These are phyloP conservation scores for Aphelinus atriplicis DNA, from an alignment of 1,140 invertebrate genomes.

Conservation along the genomic window DNA sequence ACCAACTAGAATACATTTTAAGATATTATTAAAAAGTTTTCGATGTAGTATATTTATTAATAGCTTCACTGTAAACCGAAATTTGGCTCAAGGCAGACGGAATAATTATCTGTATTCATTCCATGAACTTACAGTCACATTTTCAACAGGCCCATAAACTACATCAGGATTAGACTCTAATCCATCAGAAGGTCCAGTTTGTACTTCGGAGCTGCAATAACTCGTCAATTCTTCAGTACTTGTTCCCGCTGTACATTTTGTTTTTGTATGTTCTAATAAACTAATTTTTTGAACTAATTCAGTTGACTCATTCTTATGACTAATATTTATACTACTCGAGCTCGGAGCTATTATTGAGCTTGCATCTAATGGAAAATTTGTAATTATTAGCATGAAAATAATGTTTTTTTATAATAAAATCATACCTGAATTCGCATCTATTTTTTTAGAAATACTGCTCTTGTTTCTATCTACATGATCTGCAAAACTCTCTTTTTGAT, in stretches of 20 bases:
- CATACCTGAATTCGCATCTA: conserved; percentile 1
- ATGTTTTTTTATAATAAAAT: not conserved
- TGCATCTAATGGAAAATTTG: not conserved
- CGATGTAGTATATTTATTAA: too few species aligned
- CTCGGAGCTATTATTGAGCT: conserved; percentile 3
- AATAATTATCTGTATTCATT: too few species aligned
- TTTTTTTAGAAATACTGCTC: not conserved
- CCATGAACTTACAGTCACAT: conserved; percentile 57
- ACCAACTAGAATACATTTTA: conserved; percentile 52
- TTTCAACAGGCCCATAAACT: conserved; percentile 59
- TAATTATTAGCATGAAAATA: not conserved
- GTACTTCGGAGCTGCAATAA: conserved; percentile 56
- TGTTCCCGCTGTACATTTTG: conserved; percentile 56
- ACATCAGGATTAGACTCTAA: conserved; percentile 50
- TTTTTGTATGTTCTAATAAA: conserved; percentile 23
- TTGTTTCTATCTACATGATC: not conserved
- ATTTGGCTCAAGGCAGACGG: too few species aligned
- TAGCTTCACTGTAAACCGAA: too few species aligned
- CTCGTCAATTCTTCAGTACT: conserved; percentile 58
- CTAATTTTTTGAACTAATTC: conserved; percentile 21
- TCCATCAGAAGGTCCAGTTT: conserved; percentile 56
- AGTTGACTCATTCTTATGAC: conserved; percentile 15
- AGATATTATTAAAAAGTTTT: not conserved
- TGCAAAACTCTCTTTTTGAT: conserved; percentile 16
- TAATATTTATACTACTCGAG: conserved; percentile 19